These are phyloP conservation scores for Noctua pronuba DNA, from an alignment of 2,888 invertebrate genomes.

Conservation along the genomic window DNA sequence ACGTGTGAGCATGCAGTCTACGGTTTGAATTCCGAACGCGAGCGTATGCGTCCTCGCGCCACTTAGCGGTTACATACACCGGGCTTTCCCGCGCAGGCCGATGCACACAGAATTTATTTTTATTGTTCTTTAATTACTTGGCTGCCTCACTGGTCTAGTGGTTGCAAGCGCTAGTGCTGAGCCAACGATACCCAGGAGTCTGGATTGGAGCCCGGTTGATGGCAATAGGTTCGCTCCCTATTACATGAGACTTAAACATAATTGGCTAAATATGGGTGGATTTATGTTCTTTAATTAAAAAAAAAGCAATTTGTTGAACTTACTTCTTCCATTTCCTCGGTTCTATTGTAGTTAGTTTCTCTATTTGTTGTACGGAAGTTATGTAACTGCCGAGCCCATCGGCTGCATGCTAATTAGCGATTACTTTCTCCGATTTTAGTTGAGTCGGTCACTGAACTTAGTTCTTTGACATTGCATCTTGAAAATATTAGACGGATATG, in stretches of 20 bases:
- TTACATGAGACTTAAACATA: background rate
- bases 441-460: slow-evolving; percentile 62
- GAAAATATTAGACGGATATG: slow-evolving; percentile 3
- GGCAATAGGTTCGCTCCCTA: background rate
- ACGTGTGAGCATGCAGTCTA: slow-evolving; percentile 60
- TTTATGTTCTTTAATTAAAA: background rate
- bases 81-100: slow-evolving; percentile 72
- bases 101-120: slow-evolving; percentile 62
- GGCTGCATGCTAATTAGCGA: slow-evolving; percentile 78
- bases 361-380: slow-evolving; percentile 68
- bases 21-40: slow-evolving; percentile 69
- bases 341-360: slow-evolving; percentile 41
- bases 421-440: slow-evolving; percentile 78
- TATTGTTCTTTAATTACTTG: slow-evolving; percentile 40
- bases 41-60: slow-evolving; percentile 79
- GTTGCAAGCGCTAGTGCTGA: background rate
- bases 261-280: background rate
- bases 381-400: slow-evolving; percentile 73
- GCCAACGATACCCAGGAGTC: background rate
- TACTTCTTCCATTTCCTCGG: slow-evolving; percentile 18
- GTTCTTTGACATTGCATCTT: slow-evolving; percentile 49
- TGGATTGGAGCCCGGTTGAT: background rate
- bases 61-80: slow-evolving; percentile 73
- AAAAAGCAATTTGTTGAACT: slow-evolving; percentile 27
- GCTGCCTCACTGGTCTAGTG: background rate